A percentile compares a stretch with the other conserved stretches of the same genome.
These are phyloP conservation scores for Hyperoodon ampullatus DNA, from an alignment of 2,113 vertebrate genomes.

Conservation along the genomic window DNA sequence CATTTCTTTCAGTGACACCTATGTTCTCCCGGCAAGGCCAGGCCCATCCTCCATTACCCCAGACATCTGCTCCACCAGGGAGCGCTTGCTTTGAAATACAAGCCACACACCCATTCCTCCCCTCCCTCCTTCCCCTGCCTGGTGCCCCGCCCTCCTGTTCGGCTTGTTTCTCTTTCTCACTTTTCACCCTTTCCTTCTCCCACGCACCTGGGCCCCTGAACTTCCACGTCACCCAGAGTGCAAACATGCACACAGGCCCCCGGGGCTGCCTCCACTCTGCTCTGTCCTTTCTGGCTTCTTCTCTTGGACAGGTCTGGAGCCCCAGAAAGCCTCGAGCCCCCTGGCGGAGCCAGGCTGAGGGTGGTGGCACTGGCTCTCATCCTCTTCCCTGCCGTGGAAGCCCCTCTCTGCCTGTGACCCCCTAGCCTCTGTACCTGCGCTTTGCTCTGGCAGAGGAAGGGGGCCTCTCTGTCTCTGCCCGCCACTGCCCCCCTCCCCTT, in stretches of 20 bases:
- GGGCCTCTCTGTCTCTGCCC: neutral
- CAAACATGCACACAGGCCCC: no score
- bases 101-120: no score
- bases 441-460: neutral
- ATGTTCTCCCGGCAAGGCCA: fast-evolving
- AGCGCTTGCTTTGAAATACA: neutral
- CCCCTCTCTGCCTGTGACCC: neutral
- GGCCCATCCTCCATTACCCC: neutral
- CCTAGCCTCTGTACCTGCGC: neutral
- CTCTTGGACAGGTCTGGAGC: neutral
- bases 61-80: fast-evolving
- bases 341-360: neutral
- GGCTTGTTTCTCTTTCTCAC: no score
- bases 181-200: neutral
- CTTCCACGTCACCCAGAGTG: neutral
- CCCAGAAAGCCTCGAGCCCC: neutral
- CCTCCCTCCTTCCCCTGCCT: neutral
- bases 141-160: fast-evolving
- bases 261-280: neutral
- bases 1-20: neutral
- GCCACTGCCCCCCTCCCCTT: neutral
- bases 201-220: fast-evolving
- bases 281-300: neutral
- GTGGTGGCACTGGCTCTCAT: neutral
- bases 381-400: neutral